Conservation (phyloP, 2,888 invertebrate genomes). For the Rhagophthalmus giganteus region DNA sequence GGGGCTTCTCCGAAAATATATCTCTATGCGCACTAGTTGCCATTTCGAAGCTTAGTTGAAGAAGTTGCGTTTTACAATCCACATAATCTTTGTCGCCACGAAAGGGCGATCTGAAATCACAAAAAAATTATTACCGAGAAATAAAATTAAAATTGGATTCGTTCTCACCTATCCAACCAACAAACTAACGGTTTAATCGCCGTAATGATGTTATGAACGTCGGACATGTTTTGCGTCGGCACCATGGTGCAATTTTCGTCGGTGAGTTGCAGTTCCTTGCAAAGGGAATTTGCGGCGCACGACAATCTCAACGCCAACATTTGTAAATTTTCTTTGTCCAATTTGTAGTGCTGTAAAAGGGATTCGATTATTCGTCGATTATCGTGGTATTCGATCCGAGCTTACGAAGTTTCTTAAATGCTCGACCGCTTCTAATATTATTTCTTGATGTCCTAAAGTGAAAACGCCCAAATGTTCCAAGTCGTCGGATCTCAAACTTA, state of each 20-base stretch:
- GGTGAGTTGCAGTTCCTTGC: slow-evolving; percentile 67
- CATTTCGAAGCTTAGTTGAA: slow-evolving; percentile 81
- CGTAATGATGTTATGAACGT: slow-evolving; percentile 82
- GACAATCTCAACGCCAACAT: slow-evolving; percentile 82
- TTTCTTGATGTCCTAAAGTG: slow-evolving; percentile 91
- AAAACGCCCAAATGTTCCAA: slow-evolving; percentile 83
- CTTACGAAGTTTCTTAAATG: slow-evolving; percentile 86
- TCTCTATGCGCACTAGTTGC: slow-evolving; percentile 90
- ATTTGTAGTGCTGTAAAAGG: slow-evolving; percentile 78
- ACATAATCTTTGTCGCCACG: slow-evolving; percentile 70
- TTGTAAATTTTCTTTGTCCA: slow-evolving; percentile 90
- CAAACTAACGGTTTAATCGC: slow-evolving; percentile 85
- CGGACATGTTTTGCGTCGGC: slow-evolving; percentile 79
- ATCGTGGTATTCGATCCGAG: not conserved
- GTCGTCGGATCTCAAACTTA: slow-evolving; percentile 85
- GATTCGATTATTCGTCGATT: slow-evolving; percentile 25
- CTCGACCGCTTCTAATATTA: slow-evolving; percentile 89
- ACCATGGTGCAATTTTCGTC: slow-evolving; percentile 61
- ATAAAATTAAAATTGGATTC: too few relatives aligned
- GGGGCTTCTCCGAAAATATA: slow-evolving; percentile 84
- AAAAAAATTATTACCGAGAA: too few relatives aligned
- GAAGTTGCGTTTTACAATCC: slow-evolving; percentile 70
- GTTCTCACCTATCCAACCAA: slow-evolving; percentile 88
- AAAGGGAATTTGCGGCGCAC: slow-evolving; percentile 77
- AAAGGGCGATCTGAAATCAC: slow-evolving; percentile 60